phyloP scores from a whole-genome alignment of 2,888 invertebrate genomes.

The Aethes cnicana region DNA sequence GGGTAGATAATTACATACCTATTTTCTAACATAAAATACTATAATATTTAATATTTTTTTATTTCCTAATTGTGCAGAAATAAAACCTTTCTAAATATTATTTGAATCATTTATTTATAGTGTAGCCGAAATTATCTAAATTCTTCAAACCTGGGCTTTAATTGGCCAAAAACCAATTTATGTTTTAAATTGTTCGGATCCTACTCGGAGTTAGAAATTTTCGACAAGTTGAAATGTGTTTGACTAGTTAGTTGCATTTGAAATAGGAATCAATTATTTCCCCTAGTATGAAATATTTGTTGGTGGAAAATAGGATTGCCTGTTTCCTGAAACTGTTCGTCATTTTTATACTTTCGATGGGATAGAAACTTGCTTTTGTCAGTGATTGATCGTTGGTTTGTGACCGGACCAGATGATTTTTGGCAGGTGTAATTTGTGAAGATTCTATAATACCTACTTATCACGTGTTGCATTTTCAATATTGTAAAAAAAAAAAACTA shows the following conservation, averaged over 20 bases:
- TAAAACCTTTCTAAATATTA: too few relatives aligned
- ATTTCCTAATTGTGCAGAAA: too few relatives aligned
- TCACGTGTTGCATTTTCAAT: neutral
- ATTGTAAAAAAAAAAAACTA: neutral
- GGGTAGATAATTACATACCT: too few relatives aligned
- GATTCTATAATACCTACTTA: neutral
- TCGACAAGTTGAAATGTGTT: neutral
- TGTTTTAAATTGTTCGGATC: neutral
- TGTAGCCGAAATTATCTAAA: too few relatives aligned
- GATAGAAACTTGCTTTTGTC: neutral
- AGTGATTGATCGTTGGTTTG: constrained; percentile 3
- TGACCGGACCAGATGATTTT: neutral
- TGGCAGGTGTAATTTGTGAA: neutral
- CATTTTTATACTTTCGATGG: neutral
- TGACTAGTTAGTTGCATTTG: neutral
- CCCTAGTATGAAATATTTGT: neutral
- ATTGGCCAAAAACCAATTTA: neutral
- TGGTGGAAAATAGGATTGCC: neutral
- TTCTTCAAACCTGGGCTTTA: neutral
- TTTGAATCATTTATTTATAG: too few relatives aligned
- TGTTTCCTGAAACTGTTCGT: neutral
- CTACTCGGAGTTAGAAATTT: neutral
- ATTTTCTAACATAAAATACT: too few relatives aligned
- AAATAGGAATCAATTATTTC: too few relatives aligned
- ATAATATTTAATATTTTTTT: too few relatives aligned